Conservation (phyloP, 2,888 invertebrate species). For the Pristionchus exspectatus region DNA sequence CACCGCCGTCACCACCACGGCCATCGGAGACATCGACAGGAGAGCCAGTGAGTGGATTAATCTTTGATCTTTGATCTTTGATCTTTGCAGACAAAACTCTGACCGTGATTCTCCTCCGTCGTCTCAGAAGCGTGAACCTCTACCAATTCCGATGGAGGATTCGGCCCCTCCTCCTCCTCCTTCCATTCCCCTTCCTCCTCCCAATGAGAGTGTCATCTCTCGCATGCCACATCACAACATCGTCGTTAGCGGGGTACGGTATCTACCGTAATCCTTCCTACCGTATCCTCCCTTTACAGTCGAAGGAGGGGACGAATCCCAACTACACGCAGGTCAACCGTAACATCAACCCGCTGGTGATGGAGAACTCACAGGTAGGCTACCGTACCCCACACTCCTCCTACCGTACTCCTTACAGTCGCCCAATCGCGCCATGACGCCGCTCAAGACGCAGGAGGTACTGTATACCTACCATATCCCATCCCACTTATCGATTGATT, state of each 20-base stretch:
- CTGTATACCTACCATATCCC: neutral
- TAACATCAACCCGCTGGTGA: neutral
- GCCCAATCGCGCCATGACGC: conserved; percentile 24
- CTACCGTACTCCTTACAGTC: conserved; percentile 46
- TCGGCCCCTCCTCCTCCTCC: neutral
- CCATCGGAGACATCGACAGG: neutral
- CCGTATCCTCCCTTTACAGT: conserved; percentile 5
- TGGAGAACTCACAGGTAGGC: neutral
- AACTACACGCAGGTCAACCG: conserved; percentile 27
- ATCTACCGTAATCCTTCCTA: neutral
- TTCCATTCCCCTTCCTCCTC: neutral
- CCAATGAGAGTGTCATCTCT: neutral
- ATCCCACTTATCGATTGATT: neutral
- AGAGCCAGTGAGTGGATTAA: neutral
- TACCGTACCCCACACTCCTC: neutral
- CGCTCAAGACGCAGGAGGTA: conserved; percentile 40
- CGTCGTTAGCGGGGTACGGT: neutral
- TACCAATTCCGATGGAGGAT: neutral
- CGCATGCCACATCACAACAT: conserved; percentile 15
- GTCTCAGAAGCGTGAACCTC: neutral
- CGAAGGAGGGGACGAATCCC: neutral
- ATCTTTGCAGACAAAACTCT: conserved; percentile 6
- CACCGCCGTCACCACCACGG: conserved; percentile 36
- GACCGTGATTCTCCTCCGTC: neutral
- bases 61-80: conserved; percentile 42